These are phyloP conservation scores for Dendronephthya gigantea DNA, from an alignment of 64 coral and sea anemone genomes.

Conservation along the genomic window DNA sequence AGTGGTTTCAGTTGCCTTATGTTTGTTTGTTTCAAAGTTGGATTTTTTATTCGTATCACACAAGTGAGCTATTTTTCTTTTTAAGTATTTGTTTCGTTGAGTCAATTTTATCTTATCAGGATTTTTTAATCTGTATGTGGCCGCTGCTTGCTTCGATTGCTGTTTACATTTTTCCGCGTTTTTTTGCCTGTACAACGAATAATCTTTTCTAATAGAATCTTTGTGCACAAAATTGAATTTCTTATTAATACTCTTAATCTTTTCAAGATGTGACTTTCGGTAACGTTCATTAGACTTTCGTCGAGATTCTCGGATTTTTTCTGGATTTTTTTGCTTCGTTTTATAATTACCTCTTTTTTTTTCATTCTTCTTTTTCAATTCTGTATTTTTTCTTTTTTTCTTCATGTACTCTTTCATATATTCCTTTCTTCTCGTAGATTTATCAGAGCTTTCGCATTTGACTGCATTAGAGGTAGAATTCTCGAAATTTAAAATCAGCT, in stretches of 20 bases:
- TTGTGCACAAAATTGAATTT: not conserved
- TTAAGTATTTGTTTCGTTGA: not conserved
- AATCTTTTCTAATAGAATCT: not conserved
- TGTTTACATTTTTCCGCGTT: not conserved
- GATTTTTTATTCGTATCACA: not conserved
- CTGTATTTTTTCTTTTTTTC: constrained; percentile 4
- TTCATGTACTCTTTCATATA: constrained; percentile 28
- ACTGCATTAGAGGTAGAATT: not conserved
- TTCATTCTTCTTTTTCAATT: constrained; percentile 3
- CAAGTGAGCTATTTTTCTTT: not conserved
- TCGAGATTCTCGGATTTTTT: not conserved
- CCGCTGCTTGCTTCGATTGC: not conserved
- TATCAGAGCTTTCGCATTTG: not conserved
- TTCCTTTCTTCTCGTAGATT: not conserved
- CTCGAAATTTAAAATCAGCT: not conserved
- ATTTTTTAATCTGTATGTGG: not conserved
- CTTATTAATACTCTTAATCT: not conserved
- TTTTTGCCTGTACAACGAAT: not conserved
- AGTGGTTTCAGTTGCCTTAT: not conserved
- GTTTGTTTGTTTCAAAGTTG: not conserved
- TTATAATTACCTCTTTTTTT: not conserved
- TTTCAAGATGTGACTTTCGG: not conserved
- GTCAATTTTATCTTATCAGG: not conserved
- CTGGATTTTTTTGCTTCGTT: not conserved
- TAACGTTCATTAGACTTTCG: not conserved